These are phyloP conservation scores for Zoanthus sociatus DNA, from an alignment of 92 coral and sea anemone species.

Conservation along the genomic window DNA sequence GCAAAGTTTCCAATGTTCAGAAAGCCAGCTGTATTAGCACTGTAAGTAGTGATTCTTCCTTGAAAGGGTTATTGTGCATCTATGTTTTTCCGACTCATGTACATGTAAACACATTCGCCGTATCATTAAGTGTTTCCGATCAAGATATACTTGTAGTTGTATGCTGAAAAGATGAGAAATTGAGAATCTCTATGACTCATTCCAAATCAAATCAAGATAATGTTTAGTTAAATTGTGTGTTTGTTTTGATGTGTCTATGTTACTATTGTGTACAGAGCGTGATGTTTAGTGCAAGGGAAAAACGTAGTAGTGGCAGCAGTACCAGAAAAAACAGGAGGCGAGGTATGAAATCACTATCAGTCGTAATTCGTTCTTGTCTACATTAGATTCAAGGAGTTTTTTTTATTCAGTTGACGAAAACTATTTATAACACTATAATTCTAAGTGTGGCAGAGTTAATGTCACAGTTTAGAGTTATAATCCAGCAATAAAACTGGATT, in stretches of 20 bases:
- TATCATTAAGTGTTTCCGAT: background rate
- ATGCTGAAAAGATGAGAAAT: background rate
- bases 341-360: slow-evolving; percentile 41
- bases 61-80: slow-evolving; percentile 35
- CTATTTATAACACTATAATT: too few relatives aligned
- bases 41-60: background rate
- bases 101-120: background rate
- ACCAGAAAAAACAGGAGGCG: slow-evolving; percentile 74
- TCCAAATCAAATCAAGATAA: background rate
- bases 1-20: background rate
- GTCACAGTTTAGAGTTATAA: too few relatives aligned
- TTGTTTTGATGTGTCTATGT: background rate
- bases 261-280: background rate
- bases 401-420: too few relatives aligned
- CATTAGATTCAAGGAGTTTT: too few relatives aligned
- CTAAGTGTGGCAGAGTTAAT: too few relatives aligned
- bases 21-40: background rate
- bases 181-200: background rate
- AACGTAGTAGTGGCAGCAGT: slow-evolving; percentile 42
- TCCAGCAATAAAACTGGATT: too few relatives aligned
- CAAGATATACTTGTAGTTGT: background rate
- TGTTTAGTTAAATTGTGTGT: background rate
- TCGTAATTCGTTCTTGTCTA: background rate
- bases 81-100: background rate
- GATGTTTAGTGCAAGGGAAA: background rate